phyloP scores from a whole-genome alignment of 2,797 vertebrate genomes.

The Acanthopagrus latus region DNA sequence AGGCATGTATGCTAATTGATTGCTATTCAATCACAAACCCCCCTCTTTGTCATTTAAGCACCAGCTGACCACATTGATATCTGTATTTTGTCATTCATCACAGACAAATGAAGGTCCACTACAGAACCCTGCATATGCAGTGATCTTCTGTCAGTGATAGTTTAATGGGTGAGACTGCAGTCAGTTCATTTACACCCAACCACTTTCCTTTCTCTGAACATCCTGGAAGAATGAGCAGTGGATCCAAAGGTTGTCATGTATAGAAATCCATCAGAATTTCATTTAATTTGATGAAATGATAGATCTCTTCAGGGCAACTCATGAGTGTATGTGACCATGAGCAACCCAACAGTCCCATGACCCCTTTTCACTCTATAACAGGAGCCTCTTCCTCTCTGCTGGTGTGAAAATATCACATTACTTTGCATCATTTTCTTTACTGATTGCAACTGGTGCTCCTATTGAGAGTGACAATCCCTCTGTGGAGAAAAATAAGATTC shows the following conservation, averaged over 20 bases:
- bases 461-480: too few species aligned
- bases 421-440: too few species aligned
- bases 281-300: background rate
- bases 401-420: background rate
- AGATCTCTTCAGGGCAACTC: background rate
- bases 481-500: too few species aligned
- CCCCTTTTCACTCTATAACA: background rate
- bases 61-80: background rate
- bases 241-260: background rate
- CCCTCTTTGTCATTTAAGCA: background rate
- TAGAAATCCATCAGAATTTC: background rate
- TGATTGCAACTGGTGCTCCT: too few species aligned
- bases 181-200: background rate
- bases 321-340: background rate
- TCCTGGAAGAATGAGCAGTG: background rate
- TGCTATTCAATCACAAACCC: slow-evolving; percentile 1
- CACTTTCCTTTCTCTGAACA: slow-evolving; percentile 1
- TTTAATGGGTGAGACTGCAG: background rate
- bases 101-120: background rate
- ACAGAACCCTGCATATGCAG: background rate
- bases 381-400: background rate
- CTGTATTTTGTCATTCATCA: background rate
- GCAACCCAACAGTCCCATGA: background rate
- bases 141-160: background rate
- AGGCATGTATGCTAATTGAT: background rate